Conservation (phyloP, 2,888 invertebrate genomes). For the Eilema sororculum region DNA sequence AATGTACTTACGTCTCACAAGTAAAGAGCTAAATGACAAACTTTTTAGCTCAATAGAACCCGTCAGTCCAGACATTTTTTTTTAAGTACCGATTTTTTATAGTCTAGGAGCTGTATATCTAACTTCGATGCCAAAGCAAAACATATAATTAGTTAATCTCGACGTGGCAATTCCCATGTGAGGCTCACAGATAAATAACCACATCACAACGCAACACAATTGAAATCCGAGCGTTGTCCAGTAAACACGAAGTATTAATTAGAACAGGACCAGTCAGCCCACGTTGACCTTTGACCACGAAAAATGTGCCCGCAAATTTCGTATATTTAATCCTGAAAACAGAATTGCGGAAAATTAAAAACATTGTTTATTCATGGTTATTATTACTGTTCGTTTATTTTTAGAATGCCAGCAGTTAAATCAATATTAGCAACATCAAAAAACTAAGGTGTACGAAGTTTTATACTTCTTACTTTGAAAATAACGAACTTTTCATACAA, state of each 20-base stretch:
- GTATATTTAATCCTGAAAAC: slow-evolving; percentile 1
- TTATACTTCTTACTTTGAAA: too few species aligned
- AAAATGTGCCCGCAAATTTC: background rate
- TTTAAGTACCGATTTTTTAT: background rate
- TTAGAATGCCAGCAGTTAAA: too few species aligned
- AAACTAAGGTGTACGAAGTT: too few species aligned
- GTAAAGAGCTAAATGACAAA: background rate
- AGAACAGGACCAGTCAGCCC: background rate
- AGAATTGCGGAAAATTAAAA: background rate
- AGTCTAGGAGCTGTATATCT: background rate
- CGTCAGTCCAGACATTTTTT: too few species aligned
- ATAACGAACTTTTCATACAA: too few species aligned
- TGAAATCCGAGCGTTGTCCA: slow-evolving; percentile 3
- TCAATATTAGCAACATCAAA: too few species aligned
- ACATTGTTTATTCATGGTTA: background rate
- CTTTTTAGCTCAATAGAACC: too few species aligned
- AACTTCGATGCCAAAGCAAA: background rate
- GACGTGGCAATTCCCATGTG: background rate
- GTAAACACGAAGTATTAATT: slow-evolving; percentile 12
- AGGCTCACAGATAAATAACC: background rate
- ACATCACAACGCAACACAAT: background rate
- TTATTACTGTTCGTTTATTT: too few species aligned
- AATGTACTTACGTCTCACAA: background rate
- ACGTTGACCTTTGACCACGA: slow-evolving; percentile 4
- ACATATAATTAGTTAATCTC: background rate